Percentiles rank a stretch among this genome's conserved stretches.
phyloP scores from a whole-genome alignment of 2,888 invertebrate species.

The Heteromurus nitidus region DNA sequence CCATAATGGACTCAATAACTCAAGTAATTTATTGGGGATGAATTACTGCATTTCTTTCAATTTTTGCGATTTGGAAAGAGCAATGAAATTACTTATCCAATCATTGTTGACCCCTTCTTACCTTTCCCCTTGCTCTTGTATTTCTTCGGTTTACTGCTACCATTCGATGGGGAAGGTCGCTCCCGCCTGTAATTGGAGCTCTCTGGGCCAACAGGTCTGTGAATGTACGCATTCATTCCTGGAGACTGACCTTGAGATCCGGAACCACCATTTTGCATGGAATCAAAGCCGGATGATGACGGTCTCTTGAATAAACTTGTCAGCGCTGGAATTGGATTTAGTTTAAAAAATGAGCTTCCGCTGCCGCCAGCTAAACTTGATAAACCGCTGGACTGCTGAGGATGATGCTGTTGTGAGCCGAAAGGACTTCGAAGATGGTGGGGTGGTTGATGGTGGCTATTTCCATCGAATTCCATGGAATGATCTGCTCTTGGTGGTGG shows the following conservation, averaged over 20 bases:
- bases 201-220: conserved; percentile 65
- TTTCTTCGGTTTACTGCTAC: conserved; percentile 35
- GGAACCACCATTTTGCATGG: conserved; percentile 16
- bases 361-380: neutral
- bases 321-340: conserved; percentile 45
- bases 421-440: neutral
- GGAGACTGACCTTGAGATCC: conserved; percentile 22
- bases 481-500: neutral
- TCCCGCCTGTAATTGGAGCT: conserved; percentile 50
- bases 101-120: neutral
- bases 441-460: conserved; percentile 35
- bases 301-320: conserved; percentile 51
- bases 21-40: too few species aligned
- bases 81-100: too few species aligned
- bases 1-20: too few species aligned
- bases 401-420: conserved; percentile 11
- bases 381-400: neutral
- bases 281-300: conserved; percentile 10
- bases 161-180: conserved; percentile 9
- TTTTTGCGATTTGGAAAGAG: too few species aligned
- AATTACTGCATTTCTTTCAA: too few species aligned
- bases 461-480: conserved; percentile 19
- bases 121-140: conserved; percentile 12
- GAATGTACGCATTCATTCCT: conserved; percentile 47
- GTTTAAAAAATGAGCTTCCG: conserved; percentile 20